Percentiles rank a stretch among this genome's conserved stretches.
These are phyloP conservation scores for Drosophila greeni DNA, from an alignment of 2,888 invertebrate genomes.

Conservation along the genomic window DNA sequence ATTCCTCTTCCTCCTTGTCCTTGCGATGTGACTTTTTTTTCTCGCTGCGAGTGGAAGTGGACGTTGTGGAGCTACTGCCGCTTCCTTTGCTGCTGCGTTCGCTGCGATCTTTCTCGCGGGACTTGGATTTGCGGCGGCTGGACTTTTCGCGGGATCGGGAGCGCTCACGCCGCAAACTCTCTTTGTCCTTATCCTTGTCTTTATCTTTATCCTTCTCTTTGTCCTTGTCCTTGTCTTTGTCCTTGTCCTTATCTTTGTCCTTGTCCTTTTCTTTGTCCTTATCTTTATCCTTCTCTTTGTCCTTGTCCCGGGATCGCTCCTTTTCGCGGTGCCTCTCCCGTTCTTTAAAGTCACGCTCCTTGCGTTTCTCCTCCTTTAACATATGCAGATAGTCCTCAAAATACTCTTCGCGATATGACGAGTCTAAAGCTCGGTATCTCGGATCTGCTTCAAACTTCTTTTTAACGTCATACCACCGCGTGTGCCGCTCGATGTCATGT, in stretches of 20 bases:
- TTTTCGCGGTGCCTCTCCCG: conserved; percentile 73
- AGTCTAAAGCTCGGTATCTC: conserved; percentile 94
- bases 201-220: conserved; percentile 53
- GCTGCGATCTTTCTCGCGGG: conserved; percentile 82
- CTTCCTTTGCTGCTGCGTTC: conserved; percentile 62
- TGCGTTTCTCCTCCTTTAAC: conserved; percentile 89
- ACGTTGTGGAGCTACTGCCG: conserved; percentile 43
- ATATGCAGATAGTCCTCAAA: conserved; percentile 94
- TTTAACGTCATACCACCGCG: conserved; percentile 96
- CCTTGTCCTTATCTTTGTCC: conserved; percentile 65
- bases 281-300: conserved; percentile 57
- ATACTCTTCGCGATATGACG: conserved; percentile 93
- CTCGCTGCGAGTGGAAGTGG: conserved; percentile 78
- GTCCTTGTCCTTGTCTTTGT: conserved; percentile 48
- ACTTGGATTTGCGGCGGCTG: conserved; percentile 82
- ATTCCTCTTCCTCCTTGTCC: conserved; percentile 87
- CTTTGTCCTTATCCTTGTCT: conserved; percentile 47
- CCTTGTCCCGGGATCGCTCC: conserved; percentile 68
- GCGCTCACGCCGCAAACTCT: conserved; percentile 78
- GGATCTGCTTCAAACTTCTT: conserved; percentile 93
- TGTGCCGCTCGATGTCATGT: conserved; percentile 91
- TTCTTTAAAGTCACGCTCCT: conserved; percentile 68
- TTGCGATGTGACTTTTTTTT: conserved; percentile 87
- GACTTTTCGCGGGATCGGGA: conserved; percentile 85
- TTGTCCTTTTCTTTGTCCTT: conserved; percentile 51